Base-by-base conservation (phyloP, 2,888 invertebrate species). In the Diplazon laetatorius region DNA sequence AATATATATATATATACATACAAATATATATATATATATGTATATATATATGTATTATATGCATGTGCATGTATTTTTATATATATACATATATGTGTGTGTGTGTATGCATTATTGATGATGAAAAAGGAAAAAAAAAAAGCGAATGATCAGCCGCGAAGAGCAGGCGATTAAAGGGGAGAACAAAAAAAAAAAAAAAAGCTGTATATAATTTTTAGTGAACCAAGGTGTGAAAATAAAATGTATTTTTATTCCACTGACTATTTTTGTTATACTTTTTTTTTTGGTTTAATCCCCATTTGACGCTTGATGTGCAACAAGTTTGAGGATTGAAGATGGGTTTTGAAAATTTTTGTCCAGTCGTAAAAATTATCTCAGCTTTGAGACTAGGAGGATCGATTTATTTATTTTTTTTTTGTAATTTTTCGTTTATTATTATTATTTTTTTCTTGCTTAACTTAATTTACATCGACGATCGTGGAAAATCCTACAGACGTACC, bases 171-270 rank as follows among this genome's bases (percentile, higher is more conserved):
- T 77, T 73, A 68, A 73, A 73, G 35, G 65, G 73, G 44, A 65
- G 35, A 55, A 63, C 37, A 75, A 46, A 48, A 20, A 9, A 30
- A 25, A n/a, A 14, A 35, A 68, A 71, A 82, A 76, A 89, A 87
- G 87, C 87, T 91, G 90, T 91, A 90, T 88, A 91, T 91, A 90
- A 84, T 90, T 91, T 90, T 87, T 89, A 90, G 90, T 84, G 85
- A 90, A 87, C 85, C 88, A 88, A 90, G 87, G 88, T 90, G 90
- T 90, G 89, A 89, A 90, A 90, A 91, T 90, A 91, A 91, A 91
- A 87, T 88, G 90, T 91, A 91, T 91, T 91, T 91, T 91, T 91
- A 91, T 91, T 90, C 90, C 89, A 87, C 81, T 68, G 76, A 71
- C 74, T 68, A 50, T 48, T 57, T 25, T 16, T 57, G n/a, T n/a